phyloP scores from a whole-genome alignment of 2,888 invertebrate genomes.

The Euspilapteryx auroguttella region DNA sequence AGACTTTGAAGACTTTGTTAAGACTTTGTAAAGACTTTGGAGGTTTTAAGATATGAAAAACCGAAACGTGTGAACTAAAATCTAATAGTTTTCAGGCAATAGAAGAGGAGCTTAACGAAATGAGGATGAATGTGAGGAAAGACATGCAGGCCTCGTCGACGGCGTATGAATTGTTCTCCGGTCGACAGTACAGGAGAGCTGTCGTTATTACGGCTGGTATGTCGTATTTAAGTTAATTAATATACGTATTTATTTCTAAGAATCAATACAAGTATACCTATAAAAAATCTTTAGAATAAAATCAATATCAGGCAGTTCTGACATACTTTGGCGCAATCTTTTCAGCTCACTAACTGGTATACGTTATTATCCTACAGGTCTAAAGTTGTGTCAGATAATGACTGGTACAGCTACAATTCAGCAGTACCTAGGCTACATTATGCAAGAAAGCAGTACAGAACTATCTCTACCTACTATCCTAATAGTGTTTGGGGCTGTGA shows the following conservation, averaged over 20 bases:
- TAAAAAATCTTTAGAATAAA: no score
- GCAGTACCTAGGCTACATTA: slow-evolving; percentile 33
- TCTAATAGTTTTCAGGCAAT: slow-evolving; percentile 17
- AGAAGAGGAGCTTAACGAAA: slow-evolving; percentile 20
- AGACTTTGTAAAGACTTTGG: no score
- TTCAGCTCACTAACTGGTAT: no score
- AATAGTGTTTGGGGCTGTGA: slow-evolving; percentile 29
- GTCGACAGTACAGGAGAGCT: slow-evolving; percentile 45
- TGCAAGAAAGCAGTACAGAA: slow-evolving; percentile 23
- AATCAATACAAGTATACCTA: no score
- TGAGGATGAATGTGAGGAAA: slow-evolving; percentile 36
- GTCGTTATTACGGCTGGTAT: slow-evolving; percentile 34
- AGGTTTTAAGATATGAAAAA: no score
- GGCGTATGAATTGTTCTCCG: slow-evolving; percentile 42
- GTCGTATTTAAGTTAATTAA: no score
- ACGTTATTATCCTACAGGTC: slow-evolving; percentile 20
- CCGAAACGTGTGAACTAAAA: no score
- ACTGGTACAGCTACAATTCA: slow-evolving; percentile 26
- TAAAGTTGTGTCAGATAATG: slow-evolving; percentile 30
- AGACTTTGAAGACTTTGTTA: no score
- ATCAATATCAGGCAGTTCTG: no score
- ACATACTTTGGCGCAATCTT: no score
- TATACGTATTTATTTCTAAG: no score
- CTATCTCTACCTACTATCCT: slow-evolving; percentile 20
- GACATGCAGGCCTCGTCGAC: slow-evolving; percentile 45